A percentile compares a stretch with the other conserved stretches of the same genome.
These are phyloP conservation scores for Serrognathus titanus DNA, from an alignment of 2,888 invertebrate species.

Conservation along the genomic window DNA sequence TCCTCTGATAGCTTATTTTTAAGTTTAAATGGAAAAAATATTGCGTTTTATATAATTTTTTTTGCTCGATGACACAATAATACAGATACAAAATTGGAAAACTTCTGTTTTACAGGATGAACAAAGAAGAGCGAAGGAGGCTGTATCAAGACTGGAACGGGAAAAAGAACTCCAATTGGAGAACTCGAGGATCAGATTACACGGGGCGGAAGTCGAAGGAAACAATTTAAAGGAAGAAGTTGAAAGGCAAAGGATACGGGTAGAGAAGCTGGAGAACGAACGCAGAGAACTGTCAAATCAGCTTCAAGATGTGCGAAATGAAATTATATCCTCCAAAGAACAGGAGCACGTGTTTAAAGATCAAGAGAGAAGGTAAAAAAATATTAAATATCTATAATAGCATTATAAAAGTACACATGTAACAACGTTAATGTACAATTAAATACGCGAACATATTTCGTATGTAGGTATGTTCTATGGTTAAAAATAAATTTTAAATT, in stretches of 20 bases:
- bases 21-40: too few species aligned
- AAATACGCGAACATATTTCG: too few species aligned
- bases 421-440: too few species aligned
- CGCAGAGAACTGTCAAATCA: constrained; percentile 54
- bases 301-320: constrained; percentile 55
- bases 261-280: constrained; percentile 61
- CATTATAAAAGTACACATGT: too few species aligned
- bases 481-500: too few species aligned
- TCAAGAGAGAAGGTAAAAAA: constrained; percentile 42
- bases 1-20: too few species aligned
- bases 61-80: too few species aligned
- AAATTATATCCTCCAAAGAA: constrained; percentile 52
- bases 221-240: constrained; percentile 63
- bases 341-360: constrained; percentile 40
- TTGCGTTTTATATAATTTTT: too few species aligned
- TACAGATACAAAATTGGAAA: too few species aligned
- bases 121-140: constrained; percentile 80
- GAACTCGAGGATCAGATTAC: constrained; percentile 69
- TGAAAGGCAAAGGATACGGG: constrained; percentile 58
- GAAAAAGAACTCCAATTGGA: constrained; percentile 77
- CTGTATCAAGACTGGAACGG: constrained; percentile 76
- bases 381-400: too few species aligned
- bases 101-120: constrained; percentile 62
- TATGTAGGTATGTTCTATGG: too few species aligned
- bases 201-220: constrained; percentile 66